phyloP scores from a whole-genome alignment of 2,113 vertebrate genomes.

The Malurus alboscapulatus region DNA sequence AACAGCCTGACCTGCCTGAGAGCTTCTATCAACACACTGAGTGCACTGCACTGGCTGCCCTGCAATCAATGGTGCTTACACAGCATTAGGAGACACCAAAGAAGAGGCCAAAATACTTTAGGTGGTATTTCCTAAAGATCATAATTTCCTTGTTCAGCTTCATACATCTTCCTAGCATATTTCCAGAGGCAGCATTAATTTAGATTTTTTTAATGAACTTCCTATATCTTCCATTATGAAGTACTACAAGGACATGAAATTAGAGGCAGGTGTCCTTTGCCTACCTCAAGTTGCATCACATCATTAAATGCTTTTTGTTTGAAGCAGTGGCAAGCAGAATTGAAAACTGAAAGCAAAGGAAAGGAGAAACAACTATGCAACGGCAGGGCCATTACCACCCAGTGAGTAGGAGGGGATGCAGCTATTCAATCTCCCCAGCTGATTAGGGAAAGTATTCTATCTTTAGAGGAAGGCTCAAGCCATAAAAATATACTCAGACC shows the following conservation, averaged over 20 bases:
- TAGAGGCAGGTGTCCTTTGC: neutral
- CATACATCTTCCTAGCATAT: neutral
- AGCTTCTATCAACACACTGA: fast-evolving
- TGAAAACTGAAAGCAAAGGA: neutral
- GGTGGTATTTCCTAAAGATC: neutral
- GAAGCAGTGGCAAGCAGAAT: neutral
- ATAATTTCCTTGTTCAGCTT: neutral
- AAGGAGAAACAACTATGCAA: neutral
- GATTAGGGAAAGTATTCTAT: neutral
- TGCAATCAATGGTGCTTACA: neutral
- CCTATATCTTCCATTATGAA: neutral
- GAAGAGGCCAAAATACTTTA: neutral
- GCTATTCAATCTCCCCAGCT: neutral
- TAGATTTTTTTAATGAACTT: neutral
- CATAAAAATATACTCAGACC: neutral
- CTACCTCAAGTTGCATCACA: neutral
- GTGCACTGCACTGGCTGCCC: neutral
- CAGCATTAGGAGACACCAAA: neutral
- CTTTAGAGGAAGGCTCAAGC: neutral
- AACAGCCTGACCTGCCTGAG: neutral
- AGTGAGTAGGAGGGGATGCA: neutral
- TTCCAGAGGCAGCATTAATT: neutral
- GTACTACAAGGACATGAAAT: neutral
- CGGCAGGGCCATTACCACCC: neutral
- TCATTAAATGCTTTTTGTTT: neutral